Evolutionary conservation across 2,888 invertebrate species (phyloP), one percentile per base, ranked within the genome.

Genomic region (Prosopocoilus inquinatus): DNA sequence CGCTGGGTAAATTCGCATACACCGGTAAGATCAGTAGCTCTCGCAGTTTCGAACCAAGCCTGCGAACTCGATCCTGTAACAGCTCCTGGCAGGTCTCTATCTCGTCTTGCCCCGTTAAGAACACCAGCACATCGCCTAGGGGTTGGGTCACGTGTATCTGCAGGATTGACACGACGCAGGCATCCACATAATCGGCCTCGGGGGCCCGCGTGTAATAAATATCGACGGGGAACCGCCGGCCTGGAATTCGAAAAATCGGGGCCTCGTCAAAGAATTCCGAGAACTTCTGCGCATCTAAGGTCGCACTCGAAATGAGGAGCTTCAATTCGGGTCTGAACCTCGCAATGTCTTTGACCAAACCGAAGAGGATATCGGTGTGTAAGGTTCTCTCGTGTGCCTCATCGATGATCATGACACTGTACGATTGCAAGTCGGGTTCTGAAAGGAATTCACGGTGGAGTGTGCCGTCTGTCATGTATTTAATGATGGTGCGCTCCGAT

Each of bases 391-490:
- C 99, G 79, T 99, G 99, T 60, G 99, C 99, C 80, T 99, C 99
- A 76, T 99, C 99, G 72, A 99, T 96, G 55, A 99, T 99, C 90
- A 99, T 93, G 0, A 97, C 97, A 80, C 94, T 96, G 77, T 99
- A 99, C 2, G 94, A 89, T 39, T 89, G 90, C 53, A 99, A 80
- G 80, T 97, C 97, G 1, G 99, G 99, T 76, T 99, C 98, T 41
- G 94, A 92, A 2, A 99, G 82, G 76, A 99, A 99, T 79, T 99
- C 99, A 70, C 99, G 81, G 63, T 99, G 91, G 41, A 99, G 78
- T 71, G 98, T 99, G 70, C 99, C 99, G 78, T 99, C 99, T 32
- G 99, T 99, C 98, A 99, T 98, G 73, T 99, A 99, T 77, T 99
- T 99, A 47, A 99, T 85, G 13, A 94, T 82, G 5, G 99, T 99